A percentile compares a stretch with the other conserved stretches of the same genome.
These are phyloP conservation scores for Seriola quinqueradiata DNA, from an alignment of 2,113 vertebrate species.

Conservation along the genomic window DNA sequence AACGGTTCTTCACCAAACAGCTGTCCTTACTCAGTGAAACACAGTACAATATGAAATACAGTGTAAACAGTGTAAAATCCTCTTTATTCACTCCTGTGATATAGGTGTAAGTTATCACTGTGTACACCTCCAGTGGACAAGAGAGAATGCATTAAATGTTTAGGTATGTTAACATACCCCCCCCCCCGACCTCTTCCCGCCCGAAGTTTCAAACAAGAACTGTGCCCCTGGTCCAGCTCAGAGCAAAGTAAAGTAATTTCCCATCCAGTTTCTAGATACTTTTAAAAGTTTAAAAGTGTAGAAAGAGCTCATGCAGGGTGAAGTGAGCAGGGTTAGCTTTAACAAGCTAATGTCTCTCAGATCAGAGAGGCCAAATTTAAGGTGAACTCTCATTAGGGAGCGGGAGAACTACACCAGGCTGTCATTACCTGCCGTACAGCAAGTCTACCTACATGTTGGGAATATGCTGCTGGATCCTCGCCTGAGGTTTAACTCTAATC, in stretches of 20 bases:
- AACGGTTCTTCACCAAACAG: too few relatives aligned
- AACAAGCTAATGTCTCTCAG: slow-evolving; percentile 68
- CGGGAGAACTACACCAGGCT: slow-evolving; percentile 9
- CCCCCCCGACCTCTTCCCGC: neutral
- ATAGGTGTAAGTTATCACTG: neutral
- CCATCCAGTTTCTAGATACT: neutral
- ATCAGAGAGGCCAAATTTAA: slow-evolving; percentile 64
- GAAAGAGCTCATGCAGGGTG: slow-evolving; percentile 39
- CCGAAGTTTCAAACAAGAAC: neutral
- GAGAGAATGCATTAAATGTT: neutral
- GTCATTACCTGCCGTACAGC: slow-evolving; percentile 34
- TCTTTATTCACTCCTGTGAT: neutral
- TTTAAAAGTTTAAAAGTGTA: slow-evolving; percentile 19
- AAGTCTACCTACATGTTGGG: slow-evolving; percentile 22
- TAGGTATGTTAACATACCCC: too few relatives aligned
- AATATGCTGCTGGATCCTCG: slow-evolving; percentile 21
- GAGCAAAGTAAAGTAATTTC: neutral
- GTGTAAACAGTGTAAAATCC: neutral
- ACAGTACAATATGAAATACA: too few relatives aligned
- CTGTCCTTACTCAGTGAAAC: neutral
- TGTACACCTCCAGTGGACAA: neutral
- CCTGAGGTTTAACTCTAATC: slow-evolving; percentile 67
- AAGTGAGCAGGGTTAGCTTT: slow-evolving; percentile 41
- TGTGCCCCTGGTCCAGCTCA: neutral
- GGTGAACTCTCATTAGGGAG: slow-evolving; percentile 60